Conservation (phyloP, 2,797 vertebrate genomes). For the Trachurus trachurus region DNA sequence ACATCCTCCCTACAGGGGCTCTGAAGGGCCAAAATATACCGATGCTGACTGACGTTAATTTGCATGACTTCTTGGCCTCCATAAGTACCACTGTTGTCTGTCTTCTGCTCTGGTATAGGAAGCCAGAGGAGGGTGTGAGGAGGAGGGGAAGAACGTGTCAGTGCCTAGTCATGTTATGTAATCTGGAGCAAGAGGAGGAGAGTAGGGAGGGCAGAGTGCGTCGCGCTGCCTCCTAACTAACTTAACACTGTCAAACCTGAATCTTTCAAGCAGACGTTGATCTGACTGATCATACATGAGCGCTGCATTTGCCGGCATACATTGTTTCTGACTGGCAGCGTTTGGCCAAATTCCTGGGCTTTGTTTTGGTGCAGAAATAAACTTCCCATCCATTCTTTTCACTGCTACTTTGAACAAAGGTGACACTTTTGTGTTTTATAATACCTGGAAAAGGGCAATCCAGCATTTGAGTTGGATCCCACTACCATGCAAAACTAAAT, state of each 20-base stretch:
- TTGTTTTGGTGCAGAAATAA: no score
- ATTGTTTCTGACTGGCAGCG: background rate
- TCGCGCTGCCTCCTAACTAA: slow-evolving; percentile 55
- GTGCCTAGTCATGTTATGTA: slow-evolving; percentile 72
- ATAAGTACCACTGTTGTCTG: slow-evolving; percentile 82
- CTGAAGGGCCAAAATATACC: slow-evolving; percentile 81
- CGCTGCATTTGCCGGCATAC: slow-evolving; percentile 26
- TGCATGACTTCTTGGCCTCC: slow-evolving; percentile 88
- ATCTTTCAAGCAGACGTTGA: slow-evolving; percentile 38
- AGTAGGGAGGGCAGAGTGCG: slow-evolving; percentile 64
- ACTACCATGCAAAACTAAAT: background rate
- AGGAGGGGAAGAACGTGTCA: slow-evolving; percentile 62
- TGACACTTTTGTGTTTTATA: no score
- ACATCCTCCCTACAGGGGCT: slow-evolving; percentile 76
- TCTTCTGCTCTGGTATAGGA: slow-evolving; percentile 67
- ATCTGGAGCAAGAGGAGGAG: slow-evolving; percentile 61
- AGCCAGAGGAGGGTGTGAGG: slow-evolving; percentile 40
- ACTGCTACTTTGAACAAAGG: no score
- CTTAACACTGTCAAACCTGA: slow-evolving; percentile 44
- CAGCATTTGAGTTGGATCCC: background rate
- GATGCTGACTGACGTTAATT: slow-evolving; percentile 89
- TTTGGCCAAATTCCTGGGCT: slow-evolving; percentile 3
- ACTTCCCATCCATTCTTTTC: no score
- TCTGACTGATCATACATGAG: slow-evolving; percentile 38
- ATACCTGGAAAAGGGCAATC: background rate